phyloP scores from a whole-genome alignment of 2,888 invertebrate genomes.

The Nemurella pictetii region DNA sequence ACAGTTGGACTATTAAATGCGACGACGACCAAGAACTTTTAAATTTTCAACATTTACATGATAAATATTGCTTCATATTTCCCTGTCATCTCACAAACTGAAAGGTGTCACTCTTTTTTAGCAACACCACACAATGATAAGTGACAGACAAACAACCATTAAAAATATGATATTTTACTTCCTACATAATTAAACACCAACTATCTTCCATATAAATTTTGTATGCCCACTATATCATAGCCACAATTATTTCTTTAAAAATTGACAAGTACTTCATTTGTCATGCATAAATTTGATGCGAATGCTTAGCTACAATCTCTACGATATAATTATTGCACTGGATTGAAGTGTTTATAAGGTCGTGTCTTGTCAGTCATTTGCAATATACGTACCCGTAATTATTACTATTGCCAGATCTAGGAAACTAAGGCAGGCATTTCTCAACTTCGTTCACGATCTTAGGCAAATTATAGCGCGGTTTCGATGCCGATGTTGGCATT shows the following conservation, averaged over 20 bases:
- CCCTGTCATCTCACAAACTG: background rate
- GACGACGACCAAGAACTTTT: background rate
- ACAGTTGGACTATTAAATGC: background rate
- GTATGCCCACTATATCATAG: background rate
- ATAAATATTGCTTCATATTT: background rate
- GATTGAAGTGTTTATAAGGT: constrained; percentile 25
- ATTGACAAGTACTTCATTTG: background rate
- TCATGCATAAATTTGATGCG: background rate
- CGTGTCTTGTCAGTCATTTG: constrained; percentile 5
- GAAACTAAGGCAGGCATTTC: constrained; percentile 23
- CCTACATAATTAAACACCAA: background rate
- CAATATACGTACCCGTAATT: constrained; percentile 3
- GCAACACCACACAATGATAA: background rate
- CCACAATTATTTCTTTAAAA: background rate
- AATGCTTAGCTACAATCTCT: background rate
- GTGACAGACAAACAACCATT: background rate
- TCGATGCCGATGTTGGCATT: background rate
- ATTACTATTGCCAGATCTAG: constrained; percentile 14
- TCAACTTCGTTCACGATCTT: constrained; percentile 11
- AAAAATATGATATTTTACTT: background rate
- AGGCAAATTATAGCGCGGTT: background rate
- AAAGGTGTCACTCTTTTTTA: background rate
- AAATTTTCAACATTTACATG: background rate
- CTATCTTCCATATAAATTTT: background rate
- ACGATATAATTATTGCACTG: constrained; percentile 9